These are phyloP conservation scores for Xenopus petersii DNA, from an alignment of 2,797 vertebrate genomes.

Conservation along the genomic window DNA sequence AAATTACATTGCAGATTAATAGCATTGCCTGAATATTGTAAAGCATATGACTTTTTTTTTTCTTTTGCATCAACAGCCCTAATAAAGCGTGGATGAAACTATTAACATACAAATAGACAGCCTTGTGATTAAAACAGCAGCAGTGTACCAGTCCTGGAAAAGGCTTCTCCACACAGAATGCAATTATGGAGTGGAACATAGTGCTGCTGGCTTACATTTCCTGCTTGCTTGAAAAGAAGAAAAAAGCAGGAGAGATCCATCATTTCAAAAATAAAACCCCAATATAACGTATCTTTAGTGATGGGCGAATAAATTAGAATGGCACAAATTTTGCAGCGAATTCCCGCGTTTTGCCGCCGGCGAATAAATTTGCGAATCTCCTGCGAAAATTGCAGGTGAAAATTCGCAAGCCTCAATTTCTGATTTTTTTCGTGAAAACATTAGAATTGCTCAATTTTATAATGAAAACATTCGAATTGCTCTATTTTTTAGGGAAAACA, in stretches of 20 bases:
- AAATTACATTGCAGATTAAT: conserved; percentile 59
- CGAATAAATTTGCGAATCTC: too few species aligned
- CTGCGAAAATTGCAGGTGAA: too few species aligned
- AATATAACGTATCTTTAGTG: conserved; percentile 12
- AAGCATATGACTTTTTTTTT: conserved; percentile 66
- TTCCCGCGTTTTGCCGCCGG: too few species aligned
- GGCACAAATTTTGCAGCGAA: too few species aligned
- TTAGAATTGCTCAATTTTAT: too few species aligned
- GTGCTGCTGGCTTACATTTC: conserved; percentile 54
- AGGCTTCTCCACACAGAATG: conserved; percentile 56
- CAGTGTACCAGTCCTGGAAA: conserved; percentile 56
- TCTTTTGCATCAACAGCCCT: conserved; percentile 60
- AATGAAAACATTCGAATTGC: too few species aligned
- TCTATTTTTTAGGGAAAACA: too few species aligned
- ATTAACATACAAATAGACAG: conserved; percentile 75
- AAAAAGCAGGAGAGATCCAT: conserved; percentile 48
- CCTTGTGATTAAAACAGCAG: conserved; percentile 68
- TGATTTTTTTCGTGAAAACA: too few species aligned
- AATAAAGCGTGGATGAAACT: conserved; percentile 66
- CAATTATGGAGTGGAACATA: conserved; percentile 56
- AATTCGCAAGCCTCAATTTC: too few species aligned
- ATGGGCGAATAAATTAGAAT: too few species aligned
- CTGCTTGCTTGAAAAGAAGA: conserved; percentile 56
- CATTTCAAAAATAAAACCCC: conserved; percentile 46
- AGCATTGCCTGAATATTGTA: conserved; percentile 58